These are phyloP conservation scores for Megaceryle maxima DNA, from an alignment of 2,113 vertebrate species.

Conservation along the genomic window DNA sequence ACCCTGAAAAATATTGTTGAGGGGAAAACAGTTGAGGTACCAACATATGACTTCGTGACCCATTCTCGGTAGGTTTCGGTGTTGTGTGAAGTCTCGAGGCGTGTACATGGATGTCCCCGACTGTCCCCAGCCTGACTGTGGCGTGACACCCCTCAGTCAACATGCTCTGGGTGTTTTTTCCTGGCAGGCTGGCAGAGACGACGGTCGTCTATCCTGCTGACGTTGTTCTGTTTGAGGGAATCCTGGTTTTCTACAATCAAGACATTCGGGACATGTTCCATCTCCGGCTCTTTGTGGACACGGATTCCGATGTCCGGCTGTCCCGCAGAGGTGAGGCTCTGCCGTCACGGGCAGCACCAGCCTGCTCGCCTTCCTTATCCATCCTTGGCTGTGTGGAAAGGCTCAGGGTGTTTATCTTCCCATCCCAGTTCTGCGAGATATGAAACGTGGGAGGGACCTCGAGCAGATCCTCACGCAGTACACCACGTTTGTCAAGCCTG, in stretches of 20 bases:
- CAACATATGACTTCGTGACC: constrained; percentile 93
- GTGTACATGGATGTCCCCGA: fast-evolving
- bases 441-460: constrained; percentile 91
- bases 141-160: fast-evolving
- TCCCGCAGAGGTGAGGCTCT: constrained; percentile 85
- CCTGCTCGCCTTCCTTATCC: fast-evolving
- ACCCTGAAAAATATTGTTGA: constrained; percentile 91
- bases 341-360: fast-evolving
- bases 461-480: constrained; percentile 97
- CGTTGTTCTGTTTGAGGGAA: constrained; percentile 94
- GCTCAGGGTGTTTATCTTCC: not conserved
- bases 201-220: constrained; percentile 91
- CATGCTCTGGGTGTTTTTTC: not conserved
- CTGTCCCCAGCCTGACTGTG: no score
- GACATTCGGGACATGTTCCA: constrained; percentile 97
- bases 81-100: fast-evolving
- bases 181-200: constrained; percentile 81
- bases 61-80: constrained; percentile 84
- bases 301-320: constrained; percentile 91
- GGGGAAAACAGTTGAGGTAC: constrained; percentile 90
- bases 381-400: fast-evolving
- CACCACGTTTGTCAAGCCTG: constrained; percentile 95
- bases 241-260: constrained; percentile 94
- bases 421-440: constrained; percentile 88
- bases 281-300: constrained; percentile 97